Evolutionary conservation across 1,140 invertebrate genomes (phyloP).

Genomic region (Drosophila lacertosa): DNA sequence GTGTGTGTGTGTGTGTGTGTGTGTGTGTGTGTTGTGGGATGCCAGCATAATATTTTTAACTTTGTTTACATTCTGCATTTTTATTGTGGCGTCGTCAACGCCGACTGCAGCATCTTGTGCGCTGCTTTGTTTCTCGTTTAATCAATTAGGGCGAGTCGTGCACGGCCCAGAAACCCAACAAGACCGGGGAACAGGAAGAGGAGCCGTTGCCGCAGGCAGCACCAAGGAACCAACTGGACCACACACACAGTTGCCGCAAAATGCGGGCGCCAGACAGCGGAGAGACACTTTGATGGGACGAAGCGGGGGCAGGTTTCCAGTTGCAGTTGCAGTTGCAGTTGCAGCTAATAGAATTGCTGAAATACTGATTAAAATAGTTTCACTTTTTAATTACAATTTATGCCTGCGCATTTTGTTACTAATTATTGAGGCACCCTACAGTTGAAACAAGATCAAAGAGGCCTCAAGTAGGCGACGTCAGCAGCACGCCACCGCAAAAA

Average conservation of each 20-base stretch:
- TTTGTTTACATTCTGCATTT: constrained; percentile 81
- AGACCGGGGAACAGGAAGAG: constrained; percentile 3
- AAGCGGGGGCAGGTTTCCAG: not conserved
- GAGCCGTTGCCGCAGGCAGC: constrained; percentile 14
- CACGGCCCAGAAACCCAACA: constrained; percentile 4
- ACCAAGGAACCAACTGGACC: constrained; percentile 51
- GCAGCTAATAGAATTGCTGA: constrained; percentile 75
- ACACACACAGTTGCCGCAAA: constrained; percentile 47
- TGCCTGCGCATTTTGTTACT: constrained; percentile 60
- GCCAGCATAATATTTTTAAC: constrained; percentile 76
- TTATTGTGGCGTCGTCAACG: constrained; percentile 71
- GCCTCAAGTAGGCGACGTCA: constrained; percentile 51
- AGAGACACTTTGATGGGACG: not conserved
- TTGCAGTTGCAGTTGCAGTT: constrained; percentile 16
- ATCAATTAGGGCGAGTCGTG: constrained; percentile 68
- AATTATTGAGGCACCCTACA: constrained; percentile 56
- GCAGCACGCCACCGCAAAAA: constrained; percentile 36
- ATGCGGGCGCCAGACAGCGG: constrained; percentile 56
- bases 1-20: not conserved
- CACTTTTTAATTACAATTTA: constrained; percentile 82
- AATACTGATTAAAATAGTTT: constrained; percentile 80
- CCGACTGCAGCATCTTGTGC: constrained; percentile 27
- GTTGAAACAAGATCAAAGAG: constrained; percentile 69
- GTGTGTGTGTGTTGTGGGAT: constrained; percentile 44
- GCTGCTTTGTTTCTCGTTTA: constrained; percentile 71